Evolutionary conservation across 1,140 invertebrate species (phyloP).

Genomic region (Agraylea sexmaculata): DNA sequence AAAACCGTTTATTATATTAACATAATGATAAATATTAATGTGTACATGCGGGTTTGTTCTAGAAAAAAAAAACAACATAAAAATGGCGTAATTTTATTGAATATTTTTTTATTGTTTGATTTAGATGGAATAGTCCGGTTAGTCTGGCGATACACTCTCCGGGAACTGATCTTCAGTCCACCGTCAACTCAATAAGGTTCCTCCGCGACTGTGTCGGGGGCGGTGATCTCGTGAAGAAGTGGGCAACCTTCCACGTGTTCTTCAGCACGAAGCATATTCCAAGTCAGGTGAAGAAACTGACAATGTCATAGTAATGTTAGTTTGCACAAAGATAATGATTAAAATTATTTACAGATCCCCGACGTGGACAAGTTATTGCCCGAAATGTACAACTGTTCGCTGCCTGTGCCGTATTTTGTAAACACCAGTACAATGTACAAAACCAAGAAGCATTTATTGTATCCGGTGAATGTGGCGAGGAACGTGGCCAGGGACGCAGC

Average conservation of each 20-base stretch:
- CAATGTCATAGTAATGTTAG: too few species aligned
- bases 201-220: conserved; percentile 51
- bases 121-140: conserved; percentile 54
- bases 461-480: conserved; percentile 78
- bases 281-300: conserved; percentile 45
- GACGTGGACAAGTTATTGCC: conserved; percentile 46
- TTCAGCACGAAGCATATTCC: conserved; percentile 78
- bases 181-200: conserved; percentile 55
- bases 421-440: conserved; percentile 57
- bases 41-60: too few species aligned
- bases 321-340: too few species aligned
- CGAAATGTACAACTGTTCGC: conserved; percentile 55
- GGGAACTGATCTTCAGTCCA: conserved; percentile 52
- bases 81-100: too few species aligned
- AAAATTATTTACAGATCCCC: conserved; percentile 46
- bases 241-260: conserved; percentile 77
- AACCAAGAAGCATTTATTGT: conserved; percentile 64
- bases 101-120: too few species aligned
- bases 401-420: conserved; percentile 56
- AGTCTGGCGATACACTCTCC: conserved; percentile 68
- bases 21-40: too few species aligned
- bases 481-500: conserved; percentile 75
- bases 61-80: too few species aligned
- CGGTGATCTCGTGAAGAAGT: conserved; percentile 53
- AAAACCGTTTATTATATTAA: too few species aligned